Conservation (phyloP, 2,888 invertebrate genomes). For the Ichneumoninae sp. region DNA sequence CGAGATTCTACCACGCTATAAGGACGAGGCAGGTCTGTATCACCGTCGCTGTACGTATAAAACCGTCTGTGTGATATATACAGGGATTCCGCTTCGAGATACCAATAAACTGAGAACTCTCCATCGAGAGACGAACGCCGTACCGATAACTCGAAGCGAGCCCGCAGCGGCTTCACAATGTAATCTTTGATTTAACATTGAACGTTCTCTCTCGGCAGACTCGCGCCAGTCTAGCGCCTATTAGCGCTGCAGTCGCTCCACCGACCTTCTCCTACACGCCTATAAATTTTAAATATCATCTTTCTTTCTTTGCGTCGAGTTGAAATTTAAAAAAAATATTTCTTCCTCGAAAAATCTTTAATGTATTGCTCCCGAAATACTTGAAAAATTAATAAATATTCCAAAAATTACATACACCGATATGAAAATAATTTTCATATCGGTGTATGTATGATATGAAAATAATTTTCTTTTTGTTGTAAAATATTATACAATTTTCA, state of each 20-base stretch:
- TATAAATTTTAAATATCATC: background rate
- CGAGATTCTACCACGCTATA: conserved; percentile 6
- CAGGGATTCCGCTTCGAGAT: conserved; percentile 33
- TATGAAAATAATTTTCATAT: background rate
- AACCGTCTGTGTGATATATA: conserved; percentile 17
- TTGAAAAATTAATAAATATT: background rate
- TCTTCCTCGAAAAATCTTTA: background rate
- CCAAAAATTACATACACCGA: background rate
- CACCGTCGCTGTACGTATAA: background rate
- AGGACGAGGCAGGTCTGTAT: background rate
- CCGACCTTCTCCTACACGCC: background rate
- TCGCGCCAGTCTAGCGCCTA: background rate
- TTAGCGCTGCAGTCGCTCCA: conserved; percentile 4
- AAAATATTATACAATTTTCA: too few relatives aligned
- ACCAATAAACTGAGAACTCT: conserved; percentile 43
- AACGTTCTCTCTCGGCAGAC: conserved; percentile 13
- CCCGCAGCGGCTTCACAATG: conserved; percentile 47
- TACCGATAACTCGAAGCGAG: conserved; percentile 49
- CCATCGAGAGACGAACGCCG: conserved; percentile 27
- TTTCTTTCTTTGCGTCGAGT: background rate
- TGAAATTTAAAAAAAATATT: background rate
- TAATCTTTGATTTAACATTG: conserved; percentile 62
- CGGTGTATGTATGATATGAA: background rate
- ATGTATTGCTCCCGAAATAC: background rate
- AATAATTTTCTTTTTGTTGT: background rate